These are phyloP conservation scores for Drosophila kuntzei DNA, from an alignment of 2,888 invertebrate species.

Conservation along the genomic window DNA sequence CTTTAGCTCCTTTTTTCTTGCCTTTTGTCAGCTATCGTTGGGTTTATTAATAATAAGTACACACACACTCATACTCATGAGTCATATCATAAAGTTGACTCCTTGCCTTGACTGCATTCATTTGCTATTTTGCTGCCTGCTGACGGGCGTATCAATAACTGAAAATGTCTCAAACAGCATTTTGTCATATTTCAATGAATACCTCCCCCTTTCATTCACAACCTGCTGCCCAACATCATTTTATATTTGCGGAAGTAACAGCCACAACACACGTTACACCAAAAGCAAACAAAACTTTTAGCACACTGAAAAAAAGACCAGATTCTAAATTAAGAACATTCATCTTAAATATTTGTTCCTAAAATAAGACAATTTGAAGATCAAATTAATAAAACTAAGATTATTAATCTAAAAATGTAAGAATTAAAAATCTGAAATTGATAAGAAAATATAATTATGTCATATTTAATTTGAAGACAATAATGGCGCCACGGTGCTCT, in stretches of 20 bases:
- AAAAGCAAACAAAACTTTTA: slow-evolving; percentile 79
- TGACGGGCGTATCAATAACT: slow-evolving; percentile 82
- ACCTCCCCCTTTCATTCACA: background rate
- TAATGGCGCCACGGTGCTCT: too few species aligned
- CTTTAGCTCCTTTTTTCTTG: slow-evolving; percentile 11
- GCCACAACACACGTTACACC: slow-evolving; percentile 36
- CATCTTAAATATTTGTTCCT: too few species aligned
- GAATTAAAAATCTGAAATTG: too few species aligned
- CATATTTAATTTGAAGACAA: too few species aligned
- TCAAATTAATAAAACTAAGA: too few species aligned
- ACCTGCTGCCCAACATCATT: slow-evolving; percentile 40
- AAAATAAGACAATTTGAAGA: too few species aligned
- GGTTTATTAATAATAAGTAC: slow-evolving; percentile 77
- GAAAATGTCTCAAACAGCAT: slow-evolving; percentile 83
- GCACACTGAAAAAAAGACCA: too few species aligned
- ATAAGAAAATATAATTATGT: too few species aligned
- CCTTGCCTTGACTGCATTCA: slow-evolving; percentile 62
- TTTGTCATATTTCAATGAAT: slow-evolving; percentile 81
- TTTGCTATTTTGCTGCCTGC: slow-evolving; percentile 42
- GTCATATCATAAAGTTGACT: slow-evolving; percentile 57
- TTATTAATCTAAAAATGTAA: too few species aligned
- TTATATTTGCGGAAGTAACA: slow-evolving; percentile 79
- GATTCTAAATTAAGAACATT: too few species aligned
- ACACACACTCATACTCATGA: slow-evolving; percentile 12
- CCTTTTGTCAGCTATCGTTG: slow-evolving; percentile 29